phyloP scores from a whole-genome alignment of 2,797 vertebrate species.

The Numenius phaeopus region DNA sequence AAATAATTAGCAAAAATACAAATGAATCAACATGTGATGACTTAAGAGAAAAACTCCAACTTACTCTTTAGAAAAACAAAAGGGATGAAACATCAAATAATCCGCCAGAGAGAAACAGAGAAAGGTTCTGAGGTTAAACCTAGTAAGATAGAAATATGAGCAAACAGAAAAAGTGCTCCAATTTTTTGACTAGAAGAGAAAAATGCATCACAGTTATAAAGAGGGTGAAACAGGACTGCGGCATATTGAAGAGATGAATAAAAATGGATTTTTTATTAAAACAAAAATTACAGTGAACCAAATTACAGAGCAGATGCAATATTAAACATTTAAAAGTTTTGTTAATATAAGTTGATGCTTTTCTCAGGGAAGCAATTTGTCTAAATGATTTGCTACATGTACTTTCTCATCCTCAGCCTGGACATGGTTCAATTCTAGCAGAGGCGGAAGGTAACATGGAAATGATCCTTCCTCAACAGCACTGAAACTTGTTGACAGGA shows the following conservation, averaged over 20 bases:
- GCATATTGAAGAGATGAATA: neutral
- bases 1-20: neutral
- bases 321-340: neutral
- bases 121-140: neutral
- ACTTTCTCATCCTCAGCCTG: neutral
- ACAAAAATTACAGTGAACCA: neutral
- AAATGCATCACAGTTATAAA: neutral
- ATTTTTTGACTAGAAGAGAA: neutral
- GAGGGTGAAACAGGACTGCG: neutral
- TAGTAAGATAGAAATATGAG: neutral
- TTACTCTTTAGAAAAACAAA: neutral
- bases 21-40: neutral
- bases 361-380: neutral
- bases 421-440: neutral
- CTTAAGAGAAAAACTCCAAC: neutral
- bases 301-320: neutral
- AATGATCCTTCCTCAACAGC: neutral
- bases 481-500: neutral
- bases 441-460: neutral
- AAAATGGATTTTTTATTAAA: conserved; percentile 1
- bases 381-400: neutral
- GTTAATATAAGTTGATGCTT: neutral
- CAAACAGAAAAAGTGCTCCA: neutral
- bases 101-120: neutral
- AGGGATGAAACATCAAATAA: neutral